These are phyloP conservation scores for Diogma glabrata DNA, from an alignment of 2,888 invertebrate genomes.

Conservation along the genomic window DNA sequence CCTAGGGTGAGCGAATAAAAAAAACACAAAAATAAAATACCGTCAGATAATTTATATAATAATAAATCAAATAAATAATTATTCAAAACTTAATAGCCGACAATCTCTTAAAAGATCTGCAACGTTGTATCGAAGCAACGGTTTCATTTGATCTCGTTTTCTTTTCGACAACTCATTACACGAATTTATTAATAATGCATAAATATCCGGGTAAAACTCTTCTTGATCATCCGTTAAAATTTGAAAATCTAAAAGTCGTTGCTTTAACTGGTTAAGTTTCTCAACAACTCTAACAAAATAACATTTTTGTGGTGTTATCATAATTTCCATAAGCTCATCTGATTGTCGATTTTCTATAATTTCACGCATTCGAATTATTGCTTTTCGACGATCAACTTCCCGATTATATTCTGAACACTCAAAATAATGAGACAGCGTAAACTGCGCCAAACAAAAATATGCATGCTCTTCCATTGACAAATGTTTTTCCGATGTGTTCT, in stretches of 20 bases:
- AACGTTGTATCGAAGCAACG: background rate
- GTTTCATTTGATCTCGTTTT: background rate
- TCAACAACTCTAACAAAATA: background rate
- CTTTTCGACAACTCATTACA: background rate
- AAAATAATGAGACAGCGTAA: background rate
- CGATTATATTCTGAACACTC: background rate
- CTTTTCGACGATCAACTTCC: background rate
- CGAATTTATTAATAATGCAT: background rate
- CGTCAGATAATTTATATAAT: too few relatives aligned
- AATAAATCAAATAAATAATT: too few relatives aligned
- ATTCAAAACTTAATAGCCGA: background rate
- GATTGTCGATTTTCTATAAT: background rate
- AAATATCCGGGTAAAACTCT: background rate
- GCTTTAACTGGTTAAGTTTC: background rate
- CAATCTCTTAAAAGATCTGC: background rate
- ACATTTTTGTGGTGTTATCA: constrained; percentile 1
- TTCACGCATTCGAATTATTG: background rate
- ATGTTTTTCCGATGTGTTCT: background rate
- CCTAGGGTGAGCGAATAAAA: too few relatives aligned
- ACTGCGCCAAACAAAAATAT: background rate
- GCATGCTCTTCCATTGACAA: background rate
- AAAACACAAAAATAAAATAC: too few relatives aligned
- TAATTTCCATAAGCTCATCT: background rate
- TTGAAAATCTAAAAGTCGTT: background rate
- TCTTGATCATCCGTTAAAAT: background rate